These are phyloP conservation scores for Pseudococcus viburni DNA, from an alignment of 2,888 invertebrate species.

Conservation along the genomic window DNA sequence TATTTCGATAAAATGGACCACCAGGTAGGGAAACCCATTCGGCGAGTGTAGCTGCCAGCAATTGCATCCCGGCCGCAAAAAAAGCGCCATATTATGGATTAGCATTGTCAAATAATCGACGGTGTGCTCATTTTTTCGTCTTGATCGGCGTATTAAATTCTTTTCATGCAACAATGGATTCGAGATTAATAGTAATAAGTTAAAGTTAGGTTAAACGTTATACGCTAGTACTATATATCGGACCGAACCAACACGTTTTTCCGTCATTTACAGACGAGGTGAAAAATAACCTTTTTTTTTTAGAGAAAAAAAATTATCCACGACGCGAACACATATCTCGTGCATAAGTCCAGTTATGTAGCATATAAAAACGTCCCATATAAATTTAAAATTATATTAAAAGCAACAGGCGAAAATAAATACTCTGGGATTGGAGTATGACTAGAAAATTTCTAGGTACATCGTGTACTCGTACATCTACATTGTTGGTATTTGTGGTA, in stretches of 20 bases:
- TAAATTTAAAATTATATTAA: conserved; percentile 26
- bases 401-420: background rate
- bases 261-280: background rate
- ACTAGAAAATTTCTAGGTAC: background rate
- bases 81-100: conserved; percentile 26
- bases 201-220: conserved; percentile 27
- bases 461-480: background rate
- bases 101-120: conserved; percentile 52
- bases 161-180: conserved; percentile 39
- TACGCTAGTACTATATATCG: background rate
- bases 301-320: background rate
- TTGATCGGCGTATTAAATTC: conserved; percentile 55
- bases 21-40: background rate
- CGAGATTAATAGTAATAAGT: conserved; percentile 57
- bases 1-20: background rate
- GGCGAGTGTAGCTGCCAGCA: background rate
- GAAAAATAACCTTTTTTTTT: background rate
- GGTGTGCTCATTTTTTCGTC: conserved; percentile 35
- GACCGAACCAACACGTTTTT: conserved; percentile 20
- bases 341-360: conserved; percentile 18
- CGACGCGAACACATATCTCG: conserved; percentile 21
- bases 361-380: background rate
- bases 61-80: background rate
- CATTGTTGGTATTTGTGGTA: no score
- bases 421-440: background rate